Evolutionary conservation across 2,113 vertebrate genomes (phyloP).

Genomic region (Corythornis madagascariensis): DNA sequence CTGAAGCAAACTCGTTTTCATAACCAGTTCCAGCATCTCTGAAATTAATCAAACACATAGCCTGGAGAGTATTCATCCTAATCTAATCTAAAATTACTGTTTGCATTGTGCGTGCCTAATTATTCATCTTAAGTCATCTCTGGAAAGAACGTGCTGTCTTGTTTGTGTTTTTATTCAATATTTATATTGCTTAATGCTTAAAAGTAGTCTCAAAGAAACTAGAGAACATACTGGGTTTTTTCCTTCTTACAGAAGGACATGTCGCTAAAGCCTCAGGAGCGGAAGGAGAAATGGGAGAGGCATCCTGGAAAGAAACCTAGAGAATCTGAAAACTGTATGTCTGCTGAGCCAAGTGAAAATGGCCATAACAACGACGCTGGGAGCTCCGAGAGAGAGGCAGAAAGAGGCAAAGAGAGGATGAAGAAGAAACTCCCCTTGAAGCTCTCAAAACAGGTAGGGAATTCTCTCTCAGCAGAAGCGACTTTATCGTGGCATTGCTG

Average conservation of each 20-base stretch:
- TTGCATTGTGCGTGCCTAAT: slow-evolving; percentile 17
- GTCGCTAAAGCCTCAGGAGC: slow-evolving; percentile 87
- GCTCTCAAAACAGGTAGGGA: slow-evolving; percentile 89
- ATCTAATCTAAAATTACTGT: slow-evolving; percentile 61
- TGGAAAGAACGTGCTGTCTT: slow-evolving; percentile 3
- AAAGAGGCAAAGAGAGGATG: slow-evolving; percentile 86
- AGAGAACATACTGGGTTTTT: background rate
- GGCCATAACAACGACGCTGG: slow-evolving; percentile 83
- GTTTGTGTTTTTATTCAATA: slow-evolving; percentile 16
- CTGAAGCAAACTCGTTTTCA: slow-evolving; percentile 36
- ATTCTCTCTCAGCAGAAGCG: background rate
- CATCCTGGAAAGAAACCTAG: slow-evolving; percentile 84
- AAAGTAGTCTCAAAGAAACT: background rate
- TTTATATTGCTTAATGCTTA: background rate
- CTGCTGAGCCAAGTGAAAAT: slow-evolving; percentile 87
- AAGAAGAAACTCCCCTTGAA: slow-evolving; percentile 91
- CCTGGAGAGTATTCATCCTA: slow-evolving; percentile 55
- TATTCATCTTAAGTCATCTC: slow-evolving; percentile 26
- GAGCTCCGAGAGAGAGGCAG: slow-evolving; percentile 82
- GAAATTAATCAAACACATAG: slow-evolving; percentile 46
- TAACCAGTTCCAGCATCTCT: slow-evolving; percentile 41
- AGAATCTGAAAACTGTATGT: slow-evolving; percentile 85
- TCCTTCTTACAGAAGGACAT: slow-evolving; percentile 83
- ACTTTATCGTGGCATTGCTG: accelerated
- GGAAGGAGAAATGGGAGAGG: slow-evolving; percentile 86